A percentile compares a stretch with the other conserved stretches of the same genome.
Evolutionary conservation across 1,140 invertebrate genomes (phyloP).

Genomic region (Hylaeus volcanicus): DNA sequence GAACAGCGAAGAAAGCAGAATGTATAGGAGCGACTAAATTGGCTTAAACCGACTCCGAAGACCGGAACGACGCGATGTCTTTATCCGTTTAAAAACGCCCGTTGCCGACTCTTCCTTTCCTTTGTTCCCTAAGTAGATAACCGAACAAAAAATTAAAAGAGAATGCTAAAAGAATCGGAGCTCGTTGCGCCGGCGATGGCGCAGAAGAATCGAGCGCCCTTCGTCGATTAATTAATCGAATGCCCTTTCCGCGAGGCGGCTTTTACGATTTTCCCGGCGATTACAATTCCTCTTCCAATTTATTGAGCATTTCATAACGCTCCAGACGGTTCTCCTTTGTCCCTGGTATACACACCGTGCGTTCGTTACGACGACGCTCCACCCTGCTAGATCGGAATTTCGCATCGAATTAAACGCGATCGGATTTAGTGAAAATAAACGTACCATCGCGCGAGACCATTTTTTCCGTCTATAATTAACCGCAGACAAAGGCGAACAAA

Average conservation of each 20-base stretch:
- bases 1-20: conserved; percentile 10
- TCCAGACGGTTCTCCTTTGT: conserved; percentile 36
- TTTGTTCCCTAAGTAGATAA: conserved; percentile 27
- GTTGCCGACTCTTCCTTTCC: background rate
- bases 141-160: background rate
- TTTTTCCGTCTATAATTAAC: background rate
- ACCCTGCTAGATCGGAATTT: conserved; percentile 4
- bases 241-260: conserved; percentile 40
- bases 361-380: background rate
- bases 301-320: conserved; percentile 48
- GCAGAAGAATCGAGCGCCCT: conserved; percentile 37
- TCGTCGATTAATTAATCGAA: conserved; percentile 49
- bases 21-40: conserved; percentile 58
- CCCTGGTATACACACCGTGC: background rate
- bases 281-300: conserved; percentile 47
- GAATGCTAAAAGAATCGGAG: conserved; percentile 27
- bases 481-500: background rate
- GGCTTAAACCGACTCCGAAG: conserved; percentile 63
- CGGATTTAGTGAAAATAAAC: background rate
- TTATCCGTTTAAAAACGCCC: conserved; percentile 63
- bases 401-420: background rate
- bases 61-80: conserved; percentile 48
- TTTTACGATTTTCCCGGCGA: conserved; percentile 34
- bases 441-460: too few relatives aligned
- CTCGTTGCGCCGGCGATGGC: conserved; percentile 12